Base-by-base conservation (phyloP, 2,888 invertebrate species). In the Acleris literana region DNA sequence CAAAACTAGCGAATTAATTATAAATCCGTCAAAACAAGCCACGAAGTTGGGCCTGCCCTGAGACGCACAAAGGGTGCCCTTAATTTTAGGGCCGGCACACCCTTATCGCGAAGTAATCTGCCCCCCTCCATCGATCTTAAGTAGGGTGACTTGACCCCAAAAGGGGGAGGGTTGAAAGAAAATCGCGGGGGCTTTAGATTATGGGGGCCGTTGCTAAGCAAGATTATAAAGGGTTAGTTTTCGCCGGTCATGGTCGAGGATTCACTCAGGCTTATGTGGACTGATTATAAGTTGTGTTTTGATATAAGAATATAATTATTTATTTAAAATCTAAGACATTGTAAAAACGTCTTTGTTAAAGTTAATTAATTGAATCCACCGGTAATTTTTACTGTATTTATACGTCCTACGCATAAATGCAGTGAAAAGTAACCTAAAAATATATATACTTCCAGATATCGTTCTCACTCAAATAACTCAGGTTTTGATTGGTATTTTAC, bases 1-100 rank as follows among this genome's bases (percentile, higher is more conserved):
- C 74, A 79, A 90, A 92, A 92, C 92, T 92, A 92, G 86, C 91
- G 88, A 91, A 92, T 92, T 92, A 92, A 92, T 92, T 92, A 92
- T 88, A 88, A 91, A 88, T 80, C 88, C 86, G 92, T 91, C 92
- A 92, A 90, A 90, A 91, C 91, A 92, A 86, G 84, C 84, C 81
- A 78, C 81, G 82, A 87, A 88, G 86, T 90, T 90, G 79, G 81
- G 78, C 79, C 81, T 76, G 83, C 86, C 87, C 90, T 89, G 88
- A 90, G 88, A 86, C 83, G 82, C 82, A 90, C 87, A 91, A 90
- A 90, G 87, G 86, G 85, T 72, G 76, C 76, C 85, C 84, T 85
- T 88, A 86, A 86, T 88, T 86, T 80, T 61, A 79, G 86, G 84
- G 81, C 80, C 75, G 79, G 80, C 81, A 84, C 83, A 84, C 90